These are phyloP conservation scores for Callipepla californica DNA, from an alignment of 2,113 vertebrate genomes.

Conservation along the genomic window DNA sequence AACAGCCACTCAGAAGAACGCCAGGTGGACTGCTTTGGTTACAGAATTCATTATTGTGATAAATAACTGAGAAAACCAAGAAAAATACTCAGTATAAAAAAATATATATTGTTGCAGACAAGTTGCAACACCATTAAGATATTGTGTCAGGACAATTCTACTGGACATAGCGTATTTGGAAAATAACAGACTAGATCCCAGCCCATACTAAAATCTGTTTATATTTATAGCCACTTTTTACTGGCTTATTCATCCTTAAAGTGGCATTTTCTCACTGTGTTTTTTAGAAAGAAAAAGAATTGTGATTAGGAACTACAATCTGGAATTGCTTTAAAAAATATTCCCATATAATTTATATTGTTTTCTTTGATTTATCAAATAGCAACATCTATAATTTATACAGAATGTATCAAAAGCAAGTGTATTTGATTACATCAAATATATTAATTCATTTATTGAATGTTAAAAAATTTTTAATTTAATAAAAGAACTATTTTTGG, in stretches of 20 bases:
- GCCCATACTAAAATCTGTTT: background rate
- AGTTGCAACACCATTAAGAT: background rate
- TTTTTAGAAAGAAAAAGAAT: background rate
- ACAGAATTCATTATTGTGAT: background rate
- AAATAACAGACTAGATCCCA: background rate
- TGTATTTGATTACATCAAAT: background rate
- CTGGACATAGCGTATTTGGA: background rate
- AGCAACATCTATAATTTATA: background rate
- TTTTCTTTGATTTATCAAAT: background rate
- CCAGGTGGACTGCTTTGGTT: background rate
- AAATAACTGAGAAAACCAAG: background rate
- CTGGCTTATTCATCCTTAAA: background rate
- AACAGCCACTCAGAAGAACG: background rate
- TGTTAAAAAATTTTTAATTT: background rate
- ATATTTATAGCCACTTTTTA: background rate
- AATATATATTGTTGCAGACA: background rate
- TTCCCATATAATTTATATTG: background rate
- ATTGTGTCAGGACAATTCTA: background rate
- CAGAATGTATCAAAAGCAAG: background rate
- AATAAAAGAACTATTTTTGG: background rate
- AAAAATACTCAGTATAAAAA: background rate
- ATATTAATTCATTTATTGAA: background rate
- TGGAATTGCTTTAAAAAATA: background rate
- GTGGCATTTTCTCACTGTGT: background rate
- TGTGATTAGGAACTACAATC: background rate